phyloP scores from a whole-genome alignment of 92 coral and sea anemone species.

The Anthopleura xanthogrammica region DNA sequence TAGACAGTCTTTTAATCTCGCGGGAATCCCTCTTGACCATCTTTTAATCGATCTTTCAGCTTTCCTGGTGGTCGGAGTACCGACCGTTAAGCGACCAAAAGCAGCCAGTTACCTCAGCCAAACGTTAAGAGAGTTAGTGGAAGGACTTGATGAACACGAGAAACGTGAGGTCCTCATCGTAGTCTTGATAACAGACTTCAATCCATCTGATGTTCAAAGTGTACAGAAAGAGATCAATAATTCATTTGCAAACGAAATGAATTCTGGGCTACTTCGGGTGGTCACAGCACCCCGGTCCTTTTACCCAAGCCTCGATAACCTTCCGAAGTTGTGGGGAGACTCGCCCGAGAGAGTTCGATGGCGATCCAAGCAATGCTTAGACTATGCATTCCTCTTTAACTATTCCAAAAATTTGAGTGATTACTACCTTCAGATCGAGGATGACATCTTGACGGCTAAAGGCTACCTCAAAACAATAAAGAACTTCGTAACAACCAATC shows the following conservation, averaged over 20 bases:
- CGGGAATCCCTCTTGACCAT: too few relatives aligned
- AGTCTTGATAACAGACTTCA: conserved; percentile 52
- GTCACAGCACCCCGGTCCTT: conserved; percentile 30
- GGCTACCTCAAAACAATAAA: conserved; percentile 49
- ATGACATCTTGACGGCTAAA: conserved; percentile 31
- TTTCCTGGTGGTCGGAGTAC: conserved; percentile 66
- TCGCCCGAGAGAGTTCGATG: conserved; percentile 45
- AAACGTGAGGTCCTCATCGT: conserved; percentile 44
- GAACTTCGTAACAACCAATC: conserved; percentile 32
- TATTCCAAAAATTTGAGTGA: conserved; percentile 48
- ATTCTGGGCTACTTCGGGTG: conserved; percentile 43
- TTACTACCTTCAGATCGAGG: conserved; percentile 61
- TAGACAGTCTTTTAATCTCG: too few relatives aligned
- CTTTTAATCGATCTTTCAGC: conserved; percentile 10
- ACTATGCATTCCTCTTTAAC: conserved; percentile 56
- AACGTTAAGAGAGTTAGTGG: conserved; percentile 43
- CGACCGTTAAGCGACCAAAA: conserved; percentile 41
- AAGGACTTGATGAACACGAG: conserved; percentile 48
- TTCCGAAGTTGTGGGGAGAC: conserved; percentile 64
- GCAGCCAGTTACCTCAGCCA: conserved; percentile 34
- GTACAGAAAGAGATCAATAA: conserved; percentile 18
- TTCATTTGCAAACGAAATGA: conserved; percentile 33
- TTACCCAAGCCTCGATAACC: conserved; percentile 36
- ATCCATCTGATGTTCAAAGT: not conserved
- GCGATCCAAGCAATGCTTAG: conserved; percentile 77